These are phyloP conservation scores for Drosophila demipolita DNA, from an alignment of 2,888 invertebrate species.

Conservation along the genomic window DNA sequence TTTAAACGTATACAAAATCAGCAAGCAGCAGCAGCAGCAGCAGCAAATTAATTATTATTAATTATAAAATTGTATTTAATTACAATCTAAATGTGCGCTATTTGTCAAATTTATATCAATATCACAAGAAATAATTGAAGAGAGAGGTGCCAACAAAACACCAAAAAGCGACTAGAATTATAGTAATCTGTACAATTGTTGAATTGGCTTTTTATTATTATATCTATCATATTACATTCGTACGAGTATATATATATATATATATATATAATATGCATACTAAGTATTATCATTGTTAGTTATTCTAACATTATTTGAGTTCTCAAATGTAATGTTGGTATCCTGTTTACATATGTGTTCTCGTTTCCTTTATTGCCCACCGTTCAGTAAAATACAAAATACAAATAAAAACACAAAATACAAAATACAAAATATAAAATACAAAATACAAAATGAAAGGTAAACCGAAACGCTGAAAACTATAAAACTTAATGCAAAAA, in stretches of 20 bases:
- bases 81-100: conserved; percentile 57
- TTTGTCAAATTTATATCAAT: conserved; percentile 68
- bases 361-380: conserved; percentile 60
- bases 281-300: conserved; percentile 21
- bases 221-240: neutral
- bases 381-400: conserved; percentile 35
- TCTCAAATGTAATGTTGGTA: conserved; percentile 34
- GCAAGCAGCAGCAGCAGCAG: neutral
- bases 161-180: conserved; percentile 4
- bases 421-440: neutral
- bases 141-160: conserved; percentile 9
- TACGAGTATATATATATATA: conserved; percentile 2
- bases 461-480: conserved; percentile 1
- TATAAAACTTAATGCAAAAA: conserved; percentile 12
- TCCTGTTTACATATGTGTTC: conserved; percentile 44
- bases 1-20: conserved; percentile 40
- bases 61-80: conserved; percentile 41
- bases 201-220: conserved; percentile 35
- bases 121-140: conserved; percentile 17
- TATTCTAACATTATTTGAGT: conserved; percentile 25
- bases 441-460: conserved; percentile 4
- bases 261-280: conserved; percentile 3
- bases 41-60: conserved; percentile 34
- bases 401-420: neutral
- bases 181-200: conserved; percentile 25